A percentile compares a stretch with the other conserved stretches of the same genome.
phyloP scores from a whole-genome alignment of 2,113 vertebrate species.

The Sakesphorus luctuosus region DNA sequence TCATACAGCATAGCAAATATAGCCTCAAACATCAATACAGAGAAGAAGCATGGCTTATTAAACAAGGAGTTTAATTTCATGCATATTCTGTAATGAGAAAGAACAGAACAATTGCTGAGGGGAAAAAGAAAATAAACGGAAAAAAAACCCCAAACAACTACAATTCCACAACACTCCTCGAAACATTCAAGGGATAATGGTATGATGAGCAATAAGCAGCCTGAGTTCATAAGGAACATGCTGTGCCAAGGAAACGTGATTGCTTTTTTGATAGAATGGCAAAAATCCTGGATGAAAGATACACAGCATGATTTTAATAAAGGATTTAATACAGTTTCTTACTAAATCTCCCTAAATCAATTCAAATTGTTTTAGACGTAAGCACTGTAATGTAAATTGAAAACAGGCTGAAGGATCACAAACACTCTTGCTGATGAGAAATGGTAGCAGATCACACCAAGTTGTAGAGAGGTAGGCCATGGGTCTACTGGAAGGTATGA shows the following conservation, averaged over 20 bases:
- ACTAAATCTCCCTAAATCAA: conserved; percentile 57
- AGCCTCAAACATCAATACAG: conserved; percentile 11
- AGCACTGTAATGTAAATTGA: conserved; percentile 37
- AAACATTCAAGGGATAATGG: conserved; percentile 32
- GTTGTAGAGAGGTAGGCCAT: not conserved
- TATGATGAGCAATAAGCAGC: conserved; percentile 24
- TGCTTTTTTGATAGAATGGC: conserved; percentile 57
- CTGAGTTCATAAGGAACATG: conserved; percentile 23
- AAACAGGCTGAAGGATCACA: conserved; percentile 48
- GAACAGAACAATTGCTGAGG: conserved; percentile 1
- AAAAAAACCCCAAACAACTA: not conserved
- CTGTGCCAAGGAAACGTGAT: conserved; percentile 21
- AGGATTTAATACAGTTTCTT: conserved; percentile 55
- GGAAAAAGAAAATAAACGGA: not conserved
- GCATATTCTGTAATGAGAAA: not conserved
- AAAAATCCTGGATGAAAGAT: conserved; percentile 54
- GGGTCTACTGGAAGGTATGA: not conserved
- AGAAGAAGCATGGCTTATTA: conserved; percentile 9
- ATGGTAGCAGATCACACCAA: not conserved
- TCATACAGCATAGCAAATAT: not conserved
- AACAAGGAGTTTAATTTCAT: conserved; percentile 12
- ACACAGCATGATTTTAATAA: conserved; percentile 63
- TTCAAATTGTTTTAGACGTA: conserved; percentile 42
- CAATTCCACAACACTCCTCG: not conserved
- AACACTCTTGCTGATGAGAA: conserved; percentile 18